Evolutionary conservation across 2,888 invertebrate species (phyloP), one percentile per base, ranked within the genome.

Genomic region (Drosophila mimica): DNA sequence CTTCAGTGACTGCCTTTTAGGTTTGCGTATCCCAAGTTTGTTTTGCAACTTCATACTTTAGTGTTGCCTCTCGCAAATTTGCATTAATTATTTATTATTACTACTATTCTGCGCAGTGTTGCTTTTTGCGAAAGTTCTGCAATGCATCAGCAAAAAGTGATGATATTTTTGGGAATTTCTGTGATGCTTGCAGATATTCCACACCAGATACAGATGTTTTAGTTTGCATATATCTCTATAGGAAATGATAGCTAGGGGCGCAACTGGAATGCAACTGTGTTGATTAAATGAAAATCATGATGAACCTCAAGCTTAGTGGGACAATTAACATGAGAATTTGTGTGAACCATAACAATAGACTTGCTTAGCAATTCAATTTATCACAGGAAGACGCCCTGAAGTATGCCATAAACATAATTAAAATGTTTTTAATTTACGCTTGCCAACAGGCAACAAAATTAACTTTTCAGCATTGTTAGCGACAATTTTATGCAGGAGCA

Each of bases 381-480:
- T 74, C 52, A 64, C 64, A 57, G 33, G 31, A 43, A 31, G 59
- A 51, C 38, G 69, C 20, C 48, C 57, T 30, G 52, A 61, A 73
- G 69, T 64, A 76, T 53, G 67, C 81, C 76, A 81, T 88, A 88
- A 88, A 86, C 84, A 87, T 82, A 87, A 87, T 87, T 87, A 85
- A 87, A 85, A 79, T 73, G 82, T 81, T 81, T 81, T 77, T 76
- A 86, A 85, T 86, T 86, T 74, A 77, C 74, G 74, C 68, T 62
- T 64, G 65, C 63, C 70, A 70, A 74, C 69, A 81, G 71, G 63
- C 76, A 79, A 82, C 83, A 81, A 88, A 86, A 88, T 88, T 85
- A 88, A 88, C 83, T 87, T 86, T 87, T 88, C 82, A 84, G 76
- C 82, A 82, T 85, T 85, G 85, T 83, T 74, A 77, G 81, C 65